phyloP scores from a whole-genome alignment of 2,113 vertebrate genomes.

The Prunella himalayana region DNA sequence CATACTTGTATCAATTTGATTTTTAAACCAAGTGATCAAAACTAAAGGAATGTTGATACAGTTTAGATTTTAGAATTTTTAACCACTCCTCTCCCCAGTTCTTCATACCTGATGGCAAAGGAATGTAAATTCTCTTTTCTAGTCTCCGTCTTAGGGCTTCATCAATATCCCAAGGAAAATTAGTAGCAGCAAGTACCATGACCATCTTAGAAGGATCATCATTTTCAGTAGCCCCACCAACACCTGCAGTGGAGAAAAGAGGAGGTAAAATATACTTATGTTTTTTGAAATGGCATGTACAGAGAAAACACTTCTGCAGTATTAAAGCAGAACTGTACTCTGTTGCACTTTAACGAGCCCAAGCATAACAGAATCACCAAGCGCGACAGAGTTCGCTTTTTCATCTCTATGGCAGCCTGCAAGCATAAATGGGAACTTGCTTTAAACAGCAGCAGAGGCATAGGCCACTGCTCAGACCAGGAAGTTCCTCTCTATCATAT shows the following conservation, averaged over 20 bases:
- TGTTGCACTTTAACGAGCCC: background rate
- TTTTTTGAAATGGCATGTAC: background rate
- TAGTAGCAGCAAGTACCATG: constrained; percentile 97
- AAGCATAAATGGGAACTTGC: background rate
- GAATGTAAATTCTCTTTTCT: constrained; percentile 98
- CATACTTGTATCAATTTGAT: background rate
- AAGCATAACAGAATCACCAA: background rate
- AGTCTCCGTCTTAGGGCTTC: constrained; percentile 92
- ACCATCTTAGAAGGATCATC: constrained; percentile 99
- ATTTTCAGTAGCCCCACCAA: constrained; percentile 90
- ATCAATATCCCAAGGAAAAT: constrained; percentile 99
- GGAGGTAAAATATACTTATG: background rate
- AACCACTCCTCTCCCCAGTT: background rate
- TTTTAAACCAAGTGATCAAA: background rate
- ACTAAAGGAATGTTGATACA: background rate
- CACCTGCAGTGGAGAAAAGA: constrained; percentile 75
- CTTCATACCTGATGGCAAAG: constrained; percentile 89
- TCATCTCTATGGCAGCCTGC: background rate
- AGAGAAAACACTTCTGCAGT: background rate
- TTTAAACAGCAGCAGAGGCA: background rate
- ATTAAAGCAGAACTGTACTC: background rate
- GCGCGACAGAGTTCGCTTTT: background rate
- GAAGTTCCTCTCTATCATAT: background rate
- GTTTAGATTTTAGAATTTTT: background rate
- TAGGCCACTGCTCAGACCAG: background rate